Conservation (phyloP, 2,113 vertebrate species). For the Pogona vitticeps region DNA sequence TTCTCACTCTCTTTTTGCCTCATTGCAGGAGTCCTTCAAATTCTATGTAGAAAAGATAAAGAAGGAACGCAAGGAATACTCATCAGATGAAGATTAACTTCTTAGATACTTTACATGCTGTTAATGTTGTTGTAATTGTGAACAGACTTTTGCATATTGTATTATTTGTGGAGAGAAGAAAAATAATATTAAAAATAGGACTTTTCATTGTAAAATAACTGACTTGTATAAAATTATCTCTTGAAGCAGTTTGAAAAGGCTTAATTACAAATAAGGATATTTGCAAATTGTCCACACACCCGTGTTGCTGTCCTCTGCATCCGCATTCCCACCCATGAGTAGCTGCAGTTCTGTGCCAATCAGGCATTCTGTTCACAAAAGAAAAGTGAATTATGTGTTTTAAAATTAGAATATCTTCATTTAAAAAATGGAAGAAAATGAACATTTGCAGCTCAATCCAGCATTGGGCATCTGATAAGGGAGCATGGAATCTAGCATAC, state of each 20-base stretch:
- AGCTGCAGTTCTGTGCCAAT: background rate
- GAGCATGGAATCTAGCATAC: background rate
- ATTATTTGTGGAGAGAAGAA: constrained; percentile 45
- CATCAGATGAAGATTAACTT: constrained; percentile 45
- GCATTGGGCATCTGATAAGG: too few relatives aligned
- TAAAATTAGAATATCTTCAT: background rate
- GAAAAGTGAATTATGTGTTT: background rate
- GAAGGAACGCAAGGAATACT: constrained; percentile 37
- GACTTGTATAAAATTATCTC: constrained; percentile 19
- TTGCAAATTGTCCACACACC: background rate
- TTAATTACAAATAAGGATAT: background rate
- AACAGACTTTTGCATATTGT: constrained; percentile 46
- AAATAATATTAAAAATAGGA: constrained; percentile 26
- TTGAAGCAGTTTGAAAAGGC: constrained; percentile 1
- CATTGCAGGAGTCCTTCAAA: constrained; percentile 82
- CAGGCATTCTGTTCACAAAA: background rate
- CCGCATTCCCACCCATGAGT: background rate
- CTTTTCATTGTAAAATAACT: constrained; percentile 10
- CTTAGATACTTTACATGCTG: constrained; percentile 40
- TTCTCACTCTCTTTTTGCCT: constrained; percentile 31
- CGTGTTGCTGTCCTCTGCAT: background rate
- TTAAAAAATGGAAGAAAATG: background rate
- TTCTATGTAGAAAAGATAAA: constrained; percentile 84
- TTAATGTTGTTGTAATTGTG: constrained; percentile 50
- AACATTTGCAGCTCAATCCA: background rate